Evolutionary conservation across 2,888 invertebrate species (phyloP), one percentile per base, ranked within the genome.

Genomic region (Leucophenga maculata): DNA sequence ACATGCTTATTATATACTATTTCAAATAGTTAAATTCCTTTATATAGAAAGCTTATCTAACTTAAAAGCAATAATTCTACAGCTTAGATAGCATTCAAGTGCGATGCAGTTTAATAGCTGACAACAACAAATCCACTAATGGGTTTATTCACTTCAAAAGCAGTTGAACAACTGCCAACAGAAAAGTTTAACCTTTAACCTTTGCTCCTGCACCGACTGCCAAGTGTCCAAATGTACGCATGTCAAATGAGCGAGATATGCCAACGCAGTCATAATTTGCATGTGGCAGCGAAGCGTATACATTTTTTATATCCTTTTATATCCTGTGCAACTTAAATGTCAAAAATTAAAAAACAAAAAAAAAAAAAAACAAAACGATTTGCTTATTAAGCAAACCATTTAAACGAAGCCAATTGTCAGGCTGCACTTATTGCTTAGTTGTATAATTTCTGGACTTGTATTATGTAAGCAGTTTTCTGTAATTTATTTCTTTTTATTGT

Each of bases 381-480:
- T 60, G 60, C 44, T 60, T 60, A 44, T n/a, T 44, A 60, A 18
- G 60, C 60, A 26, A 60, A 39, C 60, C 6, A 14, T 60, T 32
- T 26, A 60, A 60, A 39, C 26, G 32, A 60, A 26, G 26, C 6
- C 57, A 57, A n/a, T 57, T 57, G 39, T 39, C 39, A 39, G 8
- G 20, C 52, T 18, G 39, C 39, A 39, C 39, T 39, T 39, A 39
- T 39, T 39, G 39, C 52, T 52, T 52, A 16, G 18, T 52, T 52
- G 11, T 18, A 52, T 18, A 52, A 52, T 52, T 9, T 16, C 52
- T 52, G 20, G 16, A 52, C 3, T 52, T 52, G 16, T 52, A 14
- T 52, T 39, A 32, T 39, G 11, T 39, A 26, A 26, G 26, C 2
- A 26, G 2, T 26, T 26, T 26, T 26, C 26, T 54, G 11, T 54